These are phyloP conservation scores for Drosophila tani DNA, from an alignment of 1,140 invertebrate species.

Conservation along the genomic window DNA sequence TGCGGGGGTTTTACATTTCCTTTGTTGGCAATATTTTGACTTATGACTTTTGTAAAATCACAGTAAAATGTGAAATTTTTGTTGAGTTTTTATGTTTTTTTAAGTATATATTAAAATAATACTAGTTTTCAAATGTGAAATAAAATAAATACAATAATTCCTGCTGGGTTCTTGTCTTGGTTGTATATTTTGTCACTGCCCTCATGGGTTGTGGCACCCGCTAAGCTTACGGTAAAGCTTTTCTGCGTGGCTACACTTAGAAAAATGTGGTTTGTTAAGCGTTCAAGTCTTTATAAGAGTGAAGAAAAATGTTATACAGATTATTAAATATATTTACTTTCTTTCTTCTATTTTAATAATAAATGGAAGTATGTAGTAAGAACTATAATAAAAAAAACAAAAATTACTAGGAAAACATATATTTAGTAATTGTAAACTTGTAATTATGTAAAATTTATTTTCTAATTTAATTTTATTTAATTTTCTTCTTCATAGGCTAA, in stretches of 20 bases:
- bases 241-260: slow-evolving; percentile 3
- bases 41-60: too few relatives aligned
- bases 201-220: slow-evolving; percentile 10
- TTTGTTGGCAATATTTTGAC: not conserved
- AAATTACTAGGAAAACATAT: too few relatives aligned
- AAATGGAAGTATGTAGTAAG: not conserved
- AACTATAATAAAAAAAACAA: not conserved
- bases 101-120: too few relatives aligned
- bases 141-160: not conserved
- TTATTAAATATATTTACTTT: not conserved
- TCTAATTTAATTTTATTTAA: too few relatives aligned
- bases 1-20: slow-evolving; percentile 1
- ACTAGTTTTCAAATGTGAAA: too few relatives aligned
- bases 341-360: not conserved
- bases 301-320: not conserved
- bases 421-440: too few relatives aligned
- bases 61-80: too few relatives aligned
- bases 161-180: slow-evolving; percentile 16
- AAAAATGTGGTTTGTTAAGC: not conserved
- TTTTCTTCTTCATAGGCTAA: too few relatives aligned
- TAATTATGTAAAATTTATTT: too few relatives aligned
- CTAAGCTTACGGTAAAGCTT: slow-evolving; percentile 44
- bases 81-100: too few relatives aligned
- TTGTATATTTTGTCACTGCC: not conserved
- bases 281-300: not conserved